These are phyloP conservation scores for Oxygymnocypris stewartii DNA, from an alignment of 2,113 vertebrate species.

Conservation along the genomic window DNA sequence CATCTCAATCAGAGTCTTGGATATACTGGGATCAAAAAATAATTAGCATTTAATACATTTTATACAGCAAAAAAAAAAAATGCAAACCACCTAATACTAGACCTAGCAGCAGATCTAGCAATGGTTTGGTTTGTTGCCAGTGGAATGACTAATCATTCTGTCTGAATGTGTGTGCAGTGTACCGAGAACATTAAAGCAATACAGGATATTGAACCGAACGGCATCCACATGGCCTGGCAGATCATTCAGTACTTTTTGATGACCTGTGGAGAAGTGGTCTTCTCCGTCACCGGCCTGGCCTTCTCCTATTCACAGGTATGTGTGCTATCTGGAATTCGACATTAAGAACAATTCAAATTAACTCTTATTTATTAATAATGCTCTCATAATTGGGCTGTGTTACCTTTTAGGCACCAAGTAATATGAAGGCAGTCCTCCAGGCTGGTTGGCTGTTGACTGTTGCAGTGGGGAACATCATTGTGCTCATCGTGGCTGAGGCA, in stretches of 20 bases:
- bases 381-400: not conserved
- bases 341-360: not conserved
- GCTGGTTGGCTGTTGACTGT: conserved; percentile 92
- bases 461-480: conserved; percentile 92
- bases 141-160: not conserved
- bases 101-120: not conserved
- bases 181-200: conserved; percentile 22
- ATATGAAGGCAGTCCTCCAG: conserved; percentile 96
- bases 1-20: no score
- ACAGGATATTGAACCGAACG: conserved; percentile 80
- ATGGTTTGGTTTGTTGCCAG: not conserved
- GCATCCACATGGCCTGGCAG: conserved; percentile 90
- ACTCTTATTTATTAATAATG: not conserved
- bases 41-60: no score
- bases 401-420: conserved; percentile 84
- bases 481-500: conserved; percentile 87
- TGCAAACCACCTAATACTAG: no score
- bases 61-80: no score
- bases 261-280: conserved; percentile 88
- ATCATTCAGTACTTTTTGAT: conserved; percentile 94
- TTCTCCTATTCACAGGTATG: conserved; percentile 96
- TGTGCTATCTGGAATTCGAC: not conserved
- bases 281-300: conserved; percentile 91
- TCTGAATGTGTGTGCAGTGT: conserved; percentile 62
- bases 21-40: no score